Evolutionary conservation across 2,797 vertebrate genomes (phyloP), one percentile per base, ranked within the genome.

Genomic region (Chaenodraco wilsoni): DNA sequence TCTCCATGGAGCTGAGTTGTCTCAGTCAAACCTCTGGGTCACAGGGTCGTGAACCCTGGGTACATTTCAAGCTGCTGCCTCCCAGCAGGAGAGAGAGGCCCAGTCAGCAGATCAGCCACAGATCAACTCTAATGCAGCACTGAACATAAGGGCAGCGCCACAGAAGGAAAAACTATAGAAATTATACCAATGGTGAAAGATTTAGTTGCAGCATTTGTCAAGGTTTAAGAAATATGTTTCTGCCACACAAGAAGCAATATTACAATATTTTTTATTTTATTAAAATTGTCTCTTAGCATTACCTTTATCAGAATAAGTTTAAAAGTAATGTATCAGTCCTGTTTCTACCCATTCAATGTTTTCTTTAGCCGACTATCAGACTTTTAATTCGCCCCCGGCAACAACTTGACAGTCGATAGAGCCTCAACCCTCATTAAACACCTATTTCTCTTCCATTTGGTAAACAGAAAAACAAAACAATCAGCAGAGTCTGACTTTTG

Each of bases 401-500:
- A 69, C 79, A 88, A 86, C 82, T 85, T 88, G 84, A 89, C 85
- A 88, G 84, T 91, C 87, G 64, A 92, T 91, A 81, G 77, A 90
- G 81, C 87, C 84, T 74, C 77, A 31, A 66, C 79, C 81, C 88
- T 89, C 76, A 91, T 92, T 92, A 89, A 91, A 88, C 80, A 90
- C 78, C 84, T 83, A 87, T 88, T 93, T 85, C 51, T 67, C 84
- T 77, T 81, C 76, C 76, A 85, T 89, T 88, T 74, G 75, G 64
- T 69, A 74, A 23, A 67, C 31, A 17, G 49, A 80, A 82, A 69
- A 37, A 27, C 4, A 81, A 88, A 87, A 76, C 80, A 85, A 88
- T 91, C 89, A 88, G 90, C 88, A 84, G 70, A 76, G 66, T 87
- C 78, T 84, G 85, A 88, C 85, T 84, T 85, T 83, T 92, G 91